These are phyloP conservation scores for Alosa sapidissima DNA, from an alignment of 2,797 vertebrate genomes.

Conservation along the genomic window DNA sequence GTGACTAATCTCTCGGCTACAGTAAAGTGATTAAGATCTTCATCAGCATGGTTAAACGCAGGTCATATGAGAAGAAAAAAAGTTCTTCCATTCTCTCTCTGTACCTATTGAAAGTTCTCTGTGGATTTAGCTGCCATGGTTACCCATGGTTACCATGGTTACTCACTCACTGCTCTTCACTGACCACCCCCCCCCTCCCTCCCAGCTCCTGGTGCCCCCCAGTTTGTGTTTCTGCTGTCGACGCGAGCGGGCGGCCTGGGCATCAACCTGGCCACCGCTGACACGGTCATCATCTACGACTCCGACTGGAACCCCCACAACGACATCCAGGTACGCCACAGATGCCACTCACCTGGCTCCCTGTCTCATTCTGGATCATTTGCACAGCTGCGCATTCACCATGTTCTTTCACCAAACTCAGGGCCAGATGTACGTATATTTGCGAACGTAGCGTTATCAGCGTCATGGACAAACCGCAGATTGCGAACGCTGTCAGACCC, in stretches of 20 bases:
- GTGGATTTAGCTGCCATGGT: background rate
- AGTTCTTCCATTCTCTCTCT: background rate
- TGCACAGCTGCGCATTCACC: background rate
- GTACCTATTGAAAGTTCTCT: too few species aligned
- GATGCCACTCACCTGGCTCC: background rate
- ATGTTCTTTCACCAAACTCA: background rate
- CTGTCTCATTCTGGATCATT: background rate
- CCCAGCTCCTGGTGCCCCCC: conserved; percentile 92
- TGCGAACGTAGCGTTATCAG: too few species aligned
- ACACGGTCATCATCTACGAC: conserved; percentile 98
- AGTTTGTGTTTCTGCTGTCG: conserved; percentile 98
- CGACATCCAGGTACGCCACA: conserved; percentile 87
- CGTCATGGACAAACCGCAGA: too few species aligned
- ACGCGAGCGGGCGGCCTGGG: conserved; percentile 97
- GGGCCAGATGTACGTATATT: too few species aligned
- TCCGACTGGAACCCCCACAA: conserved; percentile 99
- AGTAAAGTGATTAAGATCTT: background rate
- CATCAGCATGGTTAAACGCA: background rate
- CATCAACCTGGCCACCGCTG: conserved; percentile 96
- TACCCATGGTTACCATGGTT: background rate
- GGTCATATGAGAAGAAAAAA: background rate
- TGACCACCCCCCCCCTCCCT: background rate
- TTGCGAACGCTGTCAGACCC: too few species aligned
- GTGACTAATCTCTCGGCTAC: background rate
- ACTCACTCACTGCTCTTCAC: background rate